Conservation (phyloP, 2,113 vertebrate genomes). For the Tetrao urogallus region DNA sequence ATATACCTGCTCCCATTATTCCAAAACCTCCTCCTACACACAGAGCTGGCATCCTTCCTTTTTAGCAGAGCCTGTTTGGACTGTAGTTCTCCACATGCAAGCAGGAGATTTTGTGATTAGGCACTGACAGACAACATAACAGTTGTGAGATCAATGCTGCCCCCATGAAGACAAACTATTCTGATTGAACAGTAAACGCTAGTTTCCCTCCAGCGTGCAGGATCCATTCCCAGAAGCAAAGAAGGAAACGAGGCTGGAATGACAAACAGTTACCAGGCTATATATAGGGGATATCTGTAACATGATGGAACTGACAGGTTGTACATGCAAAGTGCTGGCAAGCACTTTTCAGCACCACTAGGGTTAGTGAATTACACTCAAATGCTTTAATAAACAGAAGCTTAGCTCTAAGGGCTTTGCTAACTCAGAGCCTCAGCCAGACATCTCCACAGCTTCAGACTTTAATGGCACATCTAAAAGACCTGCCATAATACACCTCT, state of each 20-base stretch:
- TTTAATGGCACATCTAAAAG: background rate
- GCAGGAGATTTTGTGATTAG: conserved; percentile 20
- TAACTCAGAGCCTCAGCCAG: background rate
- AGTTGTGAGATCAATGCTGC: conserved; percentile 14
- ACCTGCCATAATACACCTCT: background rate
- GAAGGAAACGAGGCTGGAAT: background rate
- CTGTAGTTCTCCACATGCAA: background rate
- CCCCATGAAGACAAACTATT: conserved; percentile 56
- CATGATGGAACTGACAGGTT: background rate
- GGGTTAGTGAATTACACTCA: background rate
- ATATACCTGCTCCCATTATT: background rate
- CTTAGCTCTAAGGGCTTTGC: background rate
- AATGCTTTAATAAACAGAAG: background rate
- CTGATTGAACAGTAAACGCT: conserved; percentile 24
- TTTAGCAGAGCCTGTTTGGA: background rate
- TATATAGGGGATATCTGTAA: background rate
- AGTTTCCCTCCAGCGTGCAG: background rate
- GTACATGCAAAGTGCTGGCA: background rate
- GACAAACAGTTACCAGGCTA: background rate
- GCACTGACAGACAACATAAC: conserved; percentile 38
- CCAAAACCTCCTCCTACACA: background rate
- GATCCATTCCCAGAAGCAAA: background rate
- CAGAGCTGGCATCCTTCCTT: background rate
- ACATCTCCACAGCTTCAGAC: background rate
- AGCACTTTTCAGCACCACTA: background rate